Evolutionary conservation across 2,888 invertebrate genomes (phyloP), one percentile per base, ranked within the genome.

Genomic region (Dicyrtomina minuta): DNA sequence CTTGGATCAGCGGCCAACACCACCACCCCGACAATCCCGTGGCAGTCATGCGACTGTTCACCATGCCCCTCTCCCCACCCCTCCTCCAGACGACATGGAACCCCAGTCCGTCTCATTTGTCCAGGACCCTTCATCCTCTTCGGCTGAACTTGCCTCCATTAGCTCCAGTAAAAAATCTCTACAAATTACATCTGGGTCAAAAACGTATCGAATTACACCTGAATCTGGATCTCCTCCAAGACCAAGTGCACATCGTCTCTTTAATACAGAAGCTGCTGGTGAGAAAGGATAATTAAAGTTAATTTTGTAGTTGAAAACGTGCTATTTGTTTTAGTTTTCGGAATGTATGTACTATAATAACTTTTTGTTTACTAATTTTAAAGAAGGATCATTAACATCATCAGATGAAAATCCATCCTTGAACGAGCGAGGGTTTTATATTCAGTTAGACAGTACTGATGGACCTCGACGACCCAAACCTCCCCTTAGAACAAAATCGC

Each of bases 401-500:
- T 66, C 70, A 4, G 70, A 70, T 41, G 70, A 70, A 39, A 70
- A 66, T 61, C 51, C 70, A 56, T 69, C 64, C 10, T 49, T 69
- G 15, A 75, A 77, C 46, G 80, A 80, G 55, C 79, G 80, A 72
- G 83, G 83, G 15, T 96, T 96, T 84, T 96, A 96, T 82, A 93
- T 96, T 80, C 92, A 93, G 62, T 94, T 96, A 81, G 94, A 94
- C 81, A 89, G 91, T 81, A n/a, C n/a, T 8, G 92, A 92, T 69
- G 89, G 89, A 79, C 93, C 93, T 17, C 92, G 91, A 81, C 86
- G 93, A 79, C 92, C 93, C 17, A 95, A 95, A 82, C 95, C 94
- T 1, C 92, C 92, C 17, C 83, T 94, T 65, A 84, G 93, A 75
- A 77, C 78, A 13, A 78, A 79, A 41, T 75, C 76, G 8, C 75